Conservation (phyloP, 92 coral and sea anemone species). For the Phymanthus crucifer region DNA sequence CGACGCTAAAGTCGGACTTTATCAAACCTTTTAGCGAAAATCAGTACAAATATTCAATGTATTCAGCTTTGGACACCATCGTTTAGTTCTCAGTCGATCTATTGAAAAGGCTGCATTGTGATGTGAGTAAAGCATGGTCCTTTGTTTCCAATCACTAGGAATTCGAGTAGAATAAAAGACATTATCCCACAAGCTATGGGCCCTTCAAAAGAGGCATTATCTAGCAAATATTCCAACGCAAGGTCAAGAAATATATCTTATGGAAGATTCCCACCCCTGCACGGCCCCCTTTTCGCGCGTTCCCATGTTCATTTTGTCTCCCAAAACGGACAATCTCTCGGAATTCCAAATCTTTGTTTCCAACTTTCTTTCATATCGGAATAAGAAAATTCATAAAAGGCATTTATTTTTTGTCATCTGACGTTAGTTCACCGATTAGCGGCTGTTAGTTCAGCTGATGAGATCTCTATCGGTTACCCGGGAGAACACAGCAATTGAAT, state of each 20-base stretch:
- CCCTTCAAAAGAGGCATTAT: slow-evolving; percentile 14
- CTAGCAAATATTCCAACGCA: slow-evolving; percentile 30
- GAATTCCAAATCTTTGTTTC: neutral
- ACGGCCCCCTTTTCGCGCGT: neutral
- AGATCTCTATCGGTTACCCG: slow-evolving; percentile 51
- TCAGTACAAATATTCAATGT: slow-evolving; percentile 30
- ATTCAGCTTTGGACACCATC: slow-evolving; percentile 58
- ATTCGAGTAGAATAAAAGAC: slow-evolving; percentile 59
- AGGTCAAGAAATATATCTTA: slow-evolving; percentile 29
- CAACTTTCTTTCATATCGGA: slow-evolving; percentile 15
- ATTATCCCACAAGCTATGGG: slow-evolving; percentile 35
- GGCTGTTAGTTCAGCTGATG: slow-evolving; percentile 68
- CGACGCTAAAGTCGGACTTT: slow-evolving; percentile 15
- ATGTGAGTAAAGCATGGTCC: slow-evolving; percentile 66
- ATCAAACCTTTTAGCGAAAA: slow-evolving; percentile 9
- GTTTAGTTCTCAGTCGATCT: slow-evolving; percentile 54
- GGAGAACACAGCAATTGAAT: slow-evolving; percentile 53
- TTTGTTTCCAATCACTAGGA: slow-evolving; percentile 71
- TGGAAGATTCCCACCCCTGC: slow-evolving; percentile 19
- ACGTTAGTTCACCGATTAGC: slow-evolving; percentile 46
- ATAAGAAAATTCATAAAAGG: slow-evolving; percentile 36
- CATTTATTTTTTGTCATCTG: slow-evolving; percentile 46
- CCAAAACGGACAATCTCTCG: neutral
- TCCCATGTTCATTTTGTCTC: neutral
- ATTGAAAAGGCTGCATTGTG: slow-evolving; percentile 57